Percentiles rank a stretch among this genome's conserved stretches.
phyloP scores from a whole-genome alignment of 1,140 invertebrate species.

The Trichoplusia ni region DNA sequence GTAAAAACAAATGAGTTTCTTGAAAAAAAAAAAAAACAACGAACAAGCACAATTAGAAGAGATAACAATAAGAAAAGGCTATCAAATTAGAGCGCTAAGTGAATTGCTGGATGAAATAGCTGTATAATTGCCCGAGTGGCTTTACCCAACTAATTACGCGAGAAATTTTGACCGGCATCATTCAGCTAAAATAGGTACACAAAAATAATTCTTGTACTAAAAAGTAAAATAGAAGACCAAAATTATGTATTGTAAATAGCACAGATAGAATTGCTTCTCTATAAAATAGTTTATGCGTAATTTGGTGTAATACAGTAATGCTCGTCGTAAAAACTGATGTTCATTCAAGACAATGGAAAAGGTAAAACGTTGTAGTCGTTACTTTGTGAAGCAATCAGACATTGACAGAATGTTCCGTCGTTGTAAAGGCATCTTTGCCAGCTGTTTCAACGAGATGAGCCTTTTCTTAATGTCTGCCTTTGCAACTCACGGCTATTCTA shows the following conservation, averaged over 20 bases:
- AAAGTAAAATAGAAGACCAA: not conserved
- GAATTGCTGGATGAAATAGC: constrained; percentile 52
- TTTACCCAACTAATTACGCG: constrained; percentile 32
- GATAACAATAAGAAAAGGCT: constrained; percentile 42
- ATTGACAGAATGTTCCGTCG: constrained; percentile 28
- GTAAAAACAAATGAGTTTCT: constrained; percentile 8
- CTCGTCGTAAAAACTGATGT: not conserved
- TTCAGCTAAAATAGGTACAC: not conserved
- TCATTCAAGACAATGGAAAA: not conserved
- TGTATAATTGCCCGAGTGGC: constrained; percentile 49
- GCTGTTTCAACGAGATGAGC: constrained; percentile 34
- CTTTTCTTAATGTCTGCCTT: constrained; percentile 39
- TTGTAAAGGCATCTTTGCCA: constrained; percentile 14
- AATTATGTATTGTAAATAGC: constrained; percentile 14
- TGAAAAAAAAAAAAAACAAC: not conserved
- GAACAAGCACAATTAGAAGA: constrained; percentile 11
- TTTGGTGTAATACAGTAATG: constrained; percentile 6
- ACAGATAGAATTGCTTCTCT: constrained; percentile 6
- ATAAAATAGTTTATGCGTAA: not conserved
- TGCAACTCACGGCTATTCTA: constrained; percentile 39
- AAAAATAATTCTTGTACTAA: not conserved
- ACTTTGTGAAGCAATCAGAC: constrained; percentile 29
- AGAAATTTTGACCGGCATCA: constrained; percentile 1
- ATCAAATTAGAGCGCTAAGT: constrained; percentile 57
- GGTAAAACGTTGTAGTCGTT: constrained; percentile 7